These are phyloP conservation scores for Stichopus horrens DNA, from an alignment of 53 echinoderm and acorn worm genomes.

Conservation along the genomic window DNA sequence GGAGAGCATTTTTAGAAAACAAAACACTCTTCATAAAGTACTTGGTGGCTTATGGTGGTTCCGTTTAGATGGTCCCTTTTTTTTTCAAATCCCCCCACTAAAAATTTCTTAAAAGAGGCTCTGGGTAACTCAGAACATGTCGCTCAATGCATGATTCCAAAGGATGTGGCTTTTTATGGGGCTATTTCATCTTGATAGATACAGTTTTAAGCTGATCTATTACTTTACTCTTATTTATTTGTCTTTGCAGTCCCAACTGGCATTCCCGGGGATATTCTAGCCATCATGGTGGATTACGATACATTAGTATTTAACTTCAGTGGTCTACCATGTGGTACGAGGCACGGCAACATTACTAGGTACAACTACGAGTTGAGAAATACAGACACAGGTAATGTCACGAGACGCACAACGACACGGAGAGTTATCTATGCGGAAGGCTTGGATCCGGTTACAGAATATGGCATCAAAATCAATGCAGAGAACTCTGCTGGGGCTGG, in stretches of 20 bases:
- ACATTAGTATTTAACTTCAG: neutral
- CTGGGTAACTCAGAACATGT: no score
- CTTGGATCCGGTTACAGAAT: neutral
- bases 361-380: slow-evolving; percentile 29
- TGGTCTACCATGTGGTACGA: slow-evolving; percentile 8
- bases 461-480: slow-evolving; percentile 13
- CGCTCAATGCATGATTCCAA: no score
- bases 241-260: slow-evolving; percentile 21
- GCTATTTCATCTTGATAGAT: no score
- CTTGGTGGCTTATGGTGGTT: no score
- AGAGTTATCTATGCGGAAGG: neutral
- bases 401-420: neutral
- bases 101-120: no score
- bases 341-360: neutral
- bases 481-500: slow-evolving; percentile 16
- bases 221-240: no score
- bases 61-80: no score
- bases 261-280: neutral
- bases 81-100: no score
- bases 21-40: no score
- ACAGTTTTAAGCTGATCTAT: no score
- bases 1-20: no score
- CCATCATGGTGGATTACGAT: neutral
- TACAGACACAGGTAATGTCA: neutral
- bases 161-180: no score